Evolutionary conservation across 37 sponge, comb jelly and placozoan species (phyloP), one percentile per base, ranked within the genome.

Genomic region (Beroe forskalii): DNA sequence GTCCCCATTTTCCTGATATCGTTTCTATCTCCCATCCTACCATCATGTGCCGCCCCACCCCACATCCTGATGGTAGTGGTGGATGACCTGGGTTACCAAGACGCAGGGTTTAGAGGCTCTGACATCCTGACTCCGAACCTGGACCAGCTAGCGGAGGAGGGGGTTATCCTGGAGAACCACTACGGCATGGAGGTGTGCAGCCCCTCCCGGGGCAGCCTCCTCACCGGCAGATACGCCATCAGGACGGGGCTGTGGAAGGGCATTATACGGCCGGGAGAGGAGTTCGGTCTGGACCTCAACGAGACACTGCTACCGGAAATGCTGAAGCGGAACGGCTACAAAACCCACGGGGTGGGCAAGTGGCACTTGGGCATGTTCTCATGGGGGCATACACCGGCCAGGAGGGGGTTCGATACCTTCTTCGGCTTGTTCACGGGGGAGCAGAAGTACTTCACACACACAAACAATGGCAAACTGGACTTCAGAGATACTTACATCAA

Each of bases 241-340:
- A 39, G 86, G 55, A 80, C 86, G 4, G 86, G 86, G 30, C 42
- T 80, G 48, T 80, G 86, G 86, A 80, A 80, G 44, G 86, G 86
- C 4, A 80, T 35, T 48, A 80, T 80, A 0, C 22, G 17, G 30
- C 86, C 86, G 20, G n/a, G 4, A 25, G 44, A 41, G 27, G 86
- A 80, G 55, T 80, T 41, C 30, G 86, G 86, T 6, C 86, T 80
- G 48, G 86, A 38, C 28, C 28, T 44, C 48, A 30, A 44, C 30
- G 86, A 80, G 86, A 80, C 86, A 42, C 4, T 44, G 55, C 44
- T 80, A 1, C 55, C 86, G 8, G 86, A 80, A 23, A 80, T 80
- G 86, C 35, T 80, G 44, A 40, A 44, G 3, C 20, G 55, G 55
- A 44, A 80, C 28, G 86, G 86, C 17, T 80, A 80, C 27, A 23